These are phyloP conservation scores for Parascotia fuliginaria DNA, from an alignment of 2,888 invertebrate species.

Conservation along the genomic window DNA sequence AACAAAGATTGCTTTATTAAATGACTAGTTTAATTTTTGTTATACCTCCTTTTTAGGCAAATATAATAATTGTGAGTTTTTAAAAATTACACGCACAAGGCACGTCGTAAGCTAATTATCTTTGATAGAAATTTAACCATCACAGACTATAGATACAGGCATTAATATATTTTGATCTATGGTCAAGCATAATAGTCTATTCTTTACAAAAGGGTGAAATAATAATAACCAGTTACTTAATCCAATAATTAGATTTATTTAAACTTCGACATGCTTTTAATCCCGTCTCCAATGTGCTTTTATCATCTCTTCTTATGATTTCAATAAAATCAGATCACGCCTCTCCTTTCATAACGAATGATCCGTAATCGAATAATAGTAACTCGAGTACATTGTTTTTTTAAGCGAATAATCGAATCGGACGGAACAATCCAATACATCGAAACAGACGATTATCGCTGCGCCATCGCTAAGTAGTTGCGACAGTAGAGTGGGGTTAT, in stretches of 20 bases:
- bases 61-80: too few species aligned
- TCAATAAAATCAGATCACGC: conserved; percentile 14
- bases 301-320: conserved; percentile 1
- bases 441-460: conserved; percentile 73
- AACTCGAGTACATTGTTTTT: conserved; percentile 55
- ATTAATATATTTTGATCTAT: background rate
- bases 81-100: too few species aligned
- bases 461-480: conserved; percentile 73
- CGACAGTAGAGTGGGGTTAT: conserved; percentile 61
- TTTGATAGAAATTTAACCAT: too few species aligned
- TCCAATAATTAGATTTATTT: background rate
- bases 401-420: conserved; percentile 69
- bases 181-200: too few species aligned
- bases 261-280: background rate
- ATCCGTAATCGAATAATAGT: conserved; percentile 48
- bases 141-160: too few species aligned
- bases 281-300: conserved; percentile 3
- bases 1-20: background rate
- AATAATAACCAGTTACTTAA: too few species aligned
- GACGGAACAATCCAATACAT: conserved; percentile 78
- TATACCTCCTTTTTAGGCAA: too few species aligned
- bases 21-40: too few species aligned
- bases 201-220: too few species aligned
- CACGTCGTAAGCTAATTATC: too few species aligned
- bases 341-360: conserved; percentile 13